Base-by-base conservation (phyloP, 2,113 vertebrate genomes). In the Anoplopoma fimbria region DNA sequence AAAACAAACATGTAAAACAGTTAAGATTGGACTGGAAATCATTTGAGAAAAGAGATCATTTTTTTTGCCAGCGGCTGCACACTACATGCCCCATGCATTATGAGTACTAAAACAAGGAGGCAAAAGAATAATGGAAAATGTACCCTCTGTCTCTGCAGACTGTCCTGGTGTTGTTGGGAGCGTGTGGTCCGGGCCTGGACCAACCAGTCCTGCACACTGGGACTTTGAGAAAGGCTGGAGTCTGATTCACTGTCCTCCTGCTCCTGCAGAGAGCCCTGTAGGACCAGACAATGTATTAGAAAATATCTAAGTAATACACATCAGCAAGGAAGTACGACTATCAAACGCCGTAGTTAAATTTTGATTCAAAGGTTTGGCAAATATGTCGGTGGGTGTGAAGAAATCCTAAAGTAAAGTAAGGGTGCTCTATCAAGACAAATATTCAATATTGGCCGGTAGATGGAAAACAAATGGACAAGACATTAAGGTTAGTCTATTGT, bases 151-250 rank as follows among this genome's bases (percentile, higher is more conserved):
- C 96, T 97, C 90, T 97, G 97, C 29, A 98, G 93, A 40, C 96
- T 97, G 93, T 94, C 97, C 88, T 98, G 96, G 10, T 97, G 96
- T 61, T 97, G 97, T 67, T 96, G 96, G 23, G 94, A 96, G 8
- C 97, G 93, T 0, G 96, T 95, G 55, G 94, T 96, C 19, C 95
- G 96, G 29, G 97, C 96, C 82, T 98, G 97, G 49, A 92, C 95
- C 93, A 99, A 91, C 98, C 98, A 99, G 86, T 99, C 98, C 93
- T 99, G 97, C 61, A 98, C 95, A 29, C 94, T 96, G 0, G 97
- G 96, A 90, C 97, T 97, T 81, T 97, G 97, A 36, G 96, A 94
- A 21, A 96, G 94, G n/a, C 93, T 77, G 0, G 94, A 95, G 82
- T 97, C 97, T 0, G 92, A 91, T 55, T 96, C 93, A 5, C 84